Evolutionary conservation across 2,797 vertebrate genomes (phyloP), one percentile per base, ranked within the genome.

Genomic region (Lindbergichthys nudifrons): DNA sequence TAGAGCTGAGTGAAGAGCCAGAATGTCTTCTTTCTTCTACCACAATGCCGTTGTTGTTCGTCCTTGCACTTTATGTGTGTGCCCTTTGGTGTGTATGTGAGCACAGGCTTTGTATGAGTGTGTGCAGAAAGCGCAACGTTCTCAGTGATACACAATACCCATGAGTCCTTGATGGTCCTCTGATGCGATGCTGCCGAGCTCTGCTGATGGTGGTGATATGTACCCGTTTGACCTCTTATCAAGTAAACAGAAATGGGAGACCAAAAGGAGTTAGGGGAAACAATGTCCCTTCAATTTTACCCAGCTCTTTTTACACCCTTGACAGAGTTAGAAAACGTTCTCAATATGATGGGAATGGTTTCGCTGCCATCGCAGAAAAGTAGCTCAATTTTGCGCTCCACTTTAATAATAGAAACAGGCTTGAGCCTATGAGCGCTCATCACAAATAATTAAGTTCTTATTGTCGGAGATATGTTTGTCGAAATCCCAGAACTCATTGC

Each of bases 131-230:
- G 65, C 2, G 2, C 57, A 54, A 52, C 47, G 66, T 56, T 79
- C 61, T 82, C 51, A 18, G 51, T 69, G 79, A 79, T 56, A 77
- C 52, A 47, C 67, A 81, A 77, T 54, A 79, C 70, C 67, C 65
- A 71, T 16, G 62, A 79, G 70, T 68, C 48, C 72, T 66, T 45
- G 52, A 54, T 30, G 62, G 72, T 65, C 64, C 70, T 78, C 65
- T 57, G 54, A 62, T 60, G 61, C 5, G 19, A 23, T 66, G 65
- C 62, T 68, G 69, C 47, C 45, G 43, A 65, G 68, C 60, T 73
- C 53, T 64, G 87, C 81, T 88, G 87, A 88, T 78, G 73, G 52
- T 64, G 61, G 64, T 65, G 81, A 79, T 84, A 65, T 59, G 54
- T 14, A 67, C 74, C 76, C 56, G 2, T 87, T 75, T 83, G 87